Evolutionary conservation across 2,113 vertebrate genomes (phyloP), one percentile per base, ranked within the genome.

Genomic region (Tupaia chinensis): DNA sequence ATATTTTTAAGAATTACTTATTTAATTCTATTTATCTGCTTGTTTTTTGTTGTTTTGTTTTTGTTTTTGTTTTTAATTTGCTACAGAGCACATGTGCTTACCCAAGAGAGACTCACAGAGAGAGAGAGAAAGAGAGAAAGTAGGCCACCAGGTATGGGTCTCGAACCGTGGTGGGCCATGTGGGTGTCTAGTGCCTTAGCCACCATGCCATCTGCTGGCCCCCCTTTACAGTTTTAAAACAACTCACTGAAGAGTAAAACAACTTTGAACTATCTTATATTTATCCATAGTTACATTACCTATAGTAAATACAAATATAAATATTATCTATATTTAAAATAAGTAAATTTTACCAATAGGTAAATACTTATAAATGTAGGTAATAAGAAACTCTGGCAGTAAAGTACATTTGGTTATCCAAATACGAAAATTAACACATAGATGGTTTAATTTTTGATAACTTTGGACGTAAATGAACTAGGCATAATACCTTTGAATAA

Each of bases 181-280:
- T 44, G 44, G 44, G 44, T 44, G 44, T 44, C 44, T 44, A 44
- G 44, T 44, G 44, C 44, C 44, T 44, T 44, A 44, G 3, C 44
- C 44, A 44, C 44, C 44, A 44, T 44, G 44, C 44, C 44, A 44
- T 44, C 44, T 44, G 44, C 44, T 44, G 44, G 44, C 5, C 44
- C 44, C 44, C 44, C 44, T 44, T 44, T 44, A 76, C n/a, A 29
- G 60, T 92, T 73, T 89, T 86, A 56, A 73, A 70, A 79, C 23
- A 65, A 16, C 54, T 73, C 63, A 95, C 4, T 66, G 76, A 95
- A 98, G 80, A 60, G 70, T 76, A 90, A 98, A 98, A 96, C 91
- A 83, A 44, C 44, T 44, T 44, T 44, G 5, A 44, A 44, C 44
- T 44, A 44, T 44, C 44, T 44, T 44, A 44, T 44, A 44, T 44